phyloP scores from a whole-genome alignment of 2,113 vertebrate species.

The Spheniscus mendiculus region DNA sequence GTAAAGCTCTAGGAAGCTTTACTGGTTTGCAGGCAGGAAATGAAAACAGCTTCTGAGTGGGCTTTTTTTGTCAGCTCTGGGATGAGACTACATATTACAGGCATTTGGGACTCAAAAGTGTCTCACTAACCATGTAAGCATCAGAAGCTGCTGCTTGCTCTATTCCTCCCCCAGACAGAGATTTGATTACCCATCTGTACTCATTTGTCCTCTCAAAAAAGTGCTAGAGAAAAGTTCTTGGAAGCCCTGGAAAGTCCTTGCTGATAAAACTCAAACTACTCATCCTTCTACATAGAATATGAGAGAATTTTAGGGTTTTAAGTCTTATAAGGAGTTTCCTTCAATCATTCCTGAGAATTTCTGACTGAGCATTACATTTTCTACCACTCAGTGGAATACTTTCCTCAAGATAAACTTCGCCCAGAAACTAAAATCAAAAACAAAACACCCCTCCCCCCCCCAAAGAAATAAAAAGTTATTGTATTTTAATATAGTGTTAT shows the following conservation, averaged over 20 bases:
- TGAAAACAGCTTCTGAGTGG: background rate
- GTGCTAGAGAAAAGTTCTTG: background rate
- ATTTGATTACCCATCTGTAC: background rate
- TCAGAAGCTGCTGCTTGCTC: background rate
- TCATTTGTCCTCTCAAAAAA: background rate
- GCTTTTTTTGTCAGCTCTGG: background rate
- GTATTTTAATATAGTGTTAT: background rate
- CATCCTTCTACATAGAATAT: background rate
- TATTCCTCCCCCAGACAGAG: background rate
- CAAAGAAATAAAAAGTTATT: fast-evolving
- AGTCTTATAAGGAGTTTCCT: background rate
- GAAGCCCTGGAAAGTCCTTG: background rate
- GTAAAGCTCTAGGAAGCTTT: background rate
- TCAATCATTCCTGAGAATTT: background rate
- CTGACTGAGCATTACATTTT: background rate
- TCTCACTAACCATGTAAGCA: background rate
- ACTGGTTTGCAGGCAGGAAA: background rate
- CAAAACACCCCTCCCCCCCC: fast-evolving
- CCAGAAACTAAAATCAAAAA: background rate
- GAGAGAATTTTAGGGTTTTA: background rate
- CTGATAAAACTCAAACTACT: background rate
- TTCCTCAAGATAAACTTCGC: background rate
- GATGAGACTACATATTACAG: background rate
- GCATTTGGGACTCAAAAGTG: background rate
- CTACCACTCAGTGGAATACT: background rate